Percentiles rank a stretch among this genome's conserved stretches.
phyloP scores from a whole-genome alignment of 2,797 vertebrate species.

The Luscinia megarhynchos region DNA sequence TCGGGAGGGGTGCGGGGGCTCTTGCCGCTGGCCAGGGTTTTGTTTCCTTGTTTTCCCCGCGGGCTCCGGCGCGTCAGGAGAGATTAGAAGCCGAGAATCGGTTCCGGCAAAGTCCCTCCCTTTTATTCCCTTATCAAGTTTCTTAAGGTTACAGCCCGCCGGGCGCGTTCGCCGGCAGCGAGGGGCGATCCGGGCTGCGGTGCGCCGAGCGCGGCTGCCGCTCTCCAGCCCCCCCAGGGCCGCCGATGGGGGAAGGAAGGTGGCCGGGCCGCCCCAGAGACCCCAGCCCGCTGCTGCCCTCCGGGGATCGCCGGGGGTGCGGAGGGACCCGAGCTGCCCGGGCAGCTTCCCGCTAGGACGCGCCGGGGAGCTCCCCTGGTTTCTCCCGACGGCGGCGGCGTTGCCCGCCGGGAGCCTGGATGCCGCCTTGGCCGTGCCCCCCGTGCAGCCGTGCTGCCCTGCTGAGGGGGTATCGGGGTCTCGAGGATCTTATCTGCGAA shows the following conservation, averaged over 20 bases:
- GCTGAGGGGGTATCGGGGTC: neutral
- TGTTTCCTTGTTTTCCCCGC: neutral
- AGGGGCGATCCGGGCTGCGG: neutral
- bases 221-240: neutral
- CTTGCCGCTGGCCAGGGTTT: neutral
- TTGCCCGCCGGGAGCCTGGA: neutral
- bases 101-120: neutral
- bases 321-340: neutral
- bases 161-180: neutral
- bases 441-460: neutral
- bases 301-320: neutral
- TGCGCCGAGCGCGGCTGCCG: neutral
- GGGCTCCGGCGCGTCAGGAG: neutral
- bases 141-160: neutral
- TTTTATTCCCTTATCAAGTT: constrained; percentile 46
- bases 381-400: neutral
- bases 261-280: neutral
- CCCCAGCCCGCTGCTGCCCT: neutral
- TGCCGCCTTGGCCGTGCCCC: neutral
- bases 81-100: neutral
- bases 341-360: neutral
- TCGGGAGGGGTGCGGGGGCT: neutral
- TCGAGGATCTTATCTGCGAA: neutral
- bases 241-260: neutral
- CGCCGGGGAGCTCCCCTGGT: neutral